phyloP scores from a whole-genome alignment of 2,797 vertebrate genomes.

The Acanthurus lineatus region DNA sequence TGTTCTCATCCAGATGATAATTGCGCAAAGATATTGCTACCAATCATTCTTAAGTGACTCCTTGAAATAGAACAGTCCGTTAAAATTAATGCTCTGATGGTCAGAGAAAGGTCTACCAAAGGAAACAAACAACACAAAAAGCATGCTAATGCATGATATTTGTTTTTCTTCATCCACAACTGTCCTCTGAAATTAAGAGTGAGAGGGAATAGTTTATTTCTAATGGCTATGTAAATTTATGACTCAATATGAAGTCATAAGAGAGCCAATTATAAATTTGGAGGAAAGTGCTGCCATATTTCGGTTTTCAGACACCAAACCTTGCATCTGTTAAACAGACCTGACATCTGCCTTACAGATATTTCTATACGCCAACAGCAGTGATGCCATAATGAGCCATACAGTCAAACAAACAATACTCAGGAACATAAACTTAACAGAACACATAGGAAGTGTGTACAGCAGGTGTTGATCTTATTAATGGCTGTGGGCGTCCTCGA shows the following conservation, averaged over 20 bases:
- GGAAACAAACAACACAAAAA: conserved; percentile 40
- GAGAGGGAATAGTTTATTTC: conserved; percentile 46
- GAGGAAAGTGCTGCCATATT: conserved; percentile 72
- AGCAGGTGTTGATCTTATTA: conserved; percentile 66
- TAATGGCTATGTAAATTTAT: conserved; percentile 47
- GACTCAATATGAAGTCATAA: conserved; percentile 78
- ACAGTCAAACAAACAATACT: conserved; percentile 68
- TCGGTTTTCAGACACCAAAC: conserved; percentile 58
- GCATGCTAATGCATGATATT: conserved; percentile 21
- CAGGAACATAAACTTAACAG: conserved; percentile 60
- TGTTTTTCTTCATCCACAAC: conserved; percentile 51
- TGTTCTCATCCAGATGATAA: conserved; percentile 39
- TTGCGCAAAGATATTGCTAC: conserved; percentile 14
- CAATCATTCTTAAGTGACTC: conserved; percentile 9
- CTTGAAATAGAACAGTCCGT: conserved; percentile 12
- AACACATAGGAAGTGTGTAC: conserved; percentile 53
- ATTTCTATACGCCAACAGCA: conserved; percentile 51
- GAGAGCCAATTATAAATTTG: conserved; percentile 69
- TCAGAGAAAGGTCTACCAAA: conserved; percentile 33
- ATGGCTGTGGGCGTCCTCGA: conserved; percentile 27
- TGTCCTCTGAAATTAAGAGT: conserved; percentile 36
- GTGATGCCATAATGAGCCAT: conserved; percentile 59
- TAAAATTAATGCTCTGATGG: conserved; percentile 24
- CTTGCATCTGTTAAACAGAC: conserved; percentile 74
- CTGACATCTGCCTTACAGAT: conserved; percentile 79